Evolutionary conservation across 2,113 vertebrate species (phyloP), one percentile per base, ranked within the genome.

Genomic region (Anhinga anhinga): DNA sequence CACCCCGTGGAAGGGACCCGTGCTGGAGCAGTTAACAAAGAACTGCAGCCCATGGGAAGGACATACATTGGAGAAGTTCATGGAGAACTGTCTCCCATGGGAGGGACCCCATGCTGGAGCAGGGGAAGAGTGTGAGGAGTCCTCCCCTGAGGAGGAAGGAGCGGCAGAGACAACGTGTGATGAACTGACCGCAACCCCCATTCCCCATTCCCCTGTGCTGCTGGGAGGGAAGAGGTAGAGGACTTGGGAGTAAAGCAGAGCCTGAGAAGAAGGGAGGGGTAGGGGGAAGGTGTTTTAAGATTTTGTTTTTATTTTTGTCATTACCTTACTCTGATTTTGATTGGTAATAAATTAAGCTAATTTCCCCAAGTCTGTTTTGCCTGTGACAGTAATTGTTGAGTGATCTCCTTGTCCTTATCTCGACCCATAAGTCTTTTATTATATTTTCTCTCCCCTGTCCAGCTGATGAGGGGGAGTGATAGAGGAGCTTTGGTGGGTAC

Each of bases 401-500:
- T 36, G 22, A 61, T 61, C 23, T 29, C 23, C n/a, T 9, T 61
- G 58, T 61, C n/a, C 23, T 61, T 36, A 36, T 17, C n/a, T 61
- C 5, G 1, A 26, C 10, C 15, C n/a, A 36, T 5, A 3, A 61
- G 15, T 22, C 15, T 61, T 17, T 36, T 1, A 1, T 26, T 36
- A 17, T 61, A 38, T 61, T 61, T 61, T 38, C 59, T 17, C 23
- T 61, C n/a, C 10, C 10, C 23, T 61, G n/a, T 61, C 59, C n/a
- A 17, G 23, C 5, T 26, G 58, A 61, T 23, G n/a, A 61, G 23
- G 32, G 32, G 38, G 5, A 42, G 13, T 15, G 23, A 44, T 27
- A 45, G 17, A n/a, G 5, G 6, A 1, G 23, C 12, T 63, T 40
- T 52, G 13, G 59, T 20, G 22, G 22, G 36, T 6, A 78, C 19